Evolutionary conservation across 2,797 vertebrate species (phyloP), one percentile per base, ranked within the genome.

Genomic region (Anguilla pacifica): DNA sequence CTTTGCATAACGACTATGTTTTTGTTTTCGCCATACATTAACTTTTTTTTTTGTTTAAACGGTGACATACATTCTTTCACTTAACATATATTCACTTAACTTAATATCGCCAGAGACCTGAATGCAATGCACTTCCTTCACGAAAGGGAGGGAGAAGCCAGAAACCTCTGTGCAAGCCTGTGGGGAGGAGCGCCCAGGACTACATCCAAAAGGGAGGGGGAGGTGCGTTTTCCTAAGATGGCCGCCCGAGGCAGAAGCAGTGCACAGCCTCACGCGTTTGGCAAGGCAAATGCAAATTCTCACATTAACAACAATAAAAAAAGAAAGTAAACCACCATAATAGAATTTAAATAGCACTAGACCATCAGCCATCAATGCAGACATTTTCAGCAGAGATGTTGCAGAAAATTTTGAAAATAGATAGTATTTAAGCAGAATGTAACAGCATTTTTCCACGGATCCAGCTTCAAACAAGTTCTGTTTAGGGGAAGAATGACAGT

Each of bases 11-110:
- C 22, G 9, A 49, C 79, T 82, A 51, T 19, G 79, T 82, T 82
- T 82, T 82, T 82, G 79, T 82, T 82, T 51, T 82, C 43, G n/a
- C 79, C 22, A 11, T 82, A 25, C 22, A 10, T 82, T 82, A 51
- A 51, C 39, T 49, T 1, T 81, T 49, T 49, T 82, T 77, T 25
- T 28, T 67, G n/a, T 82, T 31, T 10, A 74, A 79, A 82, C 1
- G 0, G 28, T 49, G 51, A 49, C 19, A n/a, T 82, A 82, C 46
- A 51, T 82, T 49, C 79, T 49, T 46, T 79, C 43, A 51, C 46
- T 43, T 79, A 49, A 49, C 19, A 51, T 82, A 10, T 67, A 67
- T 25, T 67, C 64, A 28, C 64, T 67, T 61, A 61, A 61, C 59
- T 25, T 9, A 82, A 82, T 22, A 15, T 46, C 9, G 6, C n/a